Evolutionary conservation across 2,888 invertebrate genomes (phyloP).

Genomic region (Philaethria dido): DNA sequence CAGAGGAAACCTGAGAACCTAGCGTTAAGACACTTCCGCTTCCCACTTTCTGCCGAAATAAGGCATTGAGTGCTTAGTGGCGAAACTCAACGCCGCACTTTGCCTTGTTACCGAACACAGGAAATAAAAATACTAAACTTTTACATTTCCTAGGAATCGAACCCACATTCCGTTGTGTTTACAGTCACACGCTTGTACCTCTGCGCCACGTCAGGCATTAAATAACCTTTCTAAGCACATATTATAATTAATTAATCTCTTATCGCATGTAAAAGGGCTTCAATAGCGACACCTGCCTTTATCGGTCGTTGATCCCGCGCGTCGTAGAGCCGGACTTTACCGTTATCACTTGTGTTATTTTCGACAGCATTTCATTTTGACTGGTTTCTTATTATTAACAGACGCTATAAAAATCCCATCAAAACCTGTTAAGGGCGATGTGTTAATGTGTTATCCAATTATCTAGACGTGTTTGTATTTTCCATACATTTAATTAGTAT

Average conservation of each 20-base stretch:
- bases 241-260: constrained; percentile 1
- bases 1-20: too few species aligned
- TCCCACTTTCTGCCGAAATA: too few species aligned
- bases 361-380: constrained; percentile 38
- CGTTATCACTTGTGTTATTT: constrained; percentile 45
- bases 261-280: constrained; percentile 27
- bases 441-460: not conserved
- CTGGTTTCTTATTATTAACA: constrained; percentile 28
- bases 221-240: too few species aligned
- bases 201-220: too few species aligned
- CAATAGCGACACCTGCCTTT: constrained; percentile 38
- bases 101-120: too few species aligned
- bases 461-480: not conserved
- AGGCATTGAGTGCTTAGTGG: too few species aligned
- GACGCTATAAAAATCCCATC: constrained; percentile 6
- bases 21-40: too few species aligned
- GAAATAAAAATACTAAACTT: too few species aligned
- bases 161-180: too few species aligned
- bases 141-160: too few species aligned
- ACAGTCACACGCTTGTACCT: too few species aligned
- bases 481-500: not conserved
- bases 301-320: constrained; percentile 42
- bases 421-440: not conserved
- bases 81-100: too few species aligned
- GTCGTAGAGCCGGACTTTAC: constrained; percentile 42